Percentiles rank a stretch among this genome's conserved stretches.
Conservation (phyloP, 2,113 vertebrate genomes). For the Paratilapia polleni region DNA sequence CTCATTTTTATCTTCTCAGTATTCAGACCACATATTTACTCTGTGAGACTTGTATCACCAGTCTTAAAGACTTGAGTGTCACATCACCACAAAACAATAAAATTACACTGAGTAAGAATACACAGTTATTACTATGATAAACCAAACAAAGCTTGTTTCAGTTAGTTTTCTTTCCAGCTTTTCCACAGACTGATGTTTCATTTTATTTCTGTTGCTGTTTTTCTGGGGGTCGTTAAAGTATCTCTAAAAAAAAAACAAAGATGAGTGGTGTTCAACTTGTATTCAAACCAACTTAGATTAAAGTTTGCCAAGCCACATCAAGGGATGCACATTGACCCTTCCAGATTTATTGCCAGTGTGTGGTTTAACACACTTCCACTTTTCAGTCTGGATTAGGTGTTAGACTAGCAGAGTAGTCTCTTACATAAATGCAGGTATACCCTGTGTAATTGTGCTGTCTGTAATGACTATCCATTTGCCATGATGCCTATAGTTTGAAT, state of each 20-base stretch:
- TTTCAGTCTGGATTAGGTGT: background rate
- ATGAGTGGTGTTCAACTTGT: background rate
- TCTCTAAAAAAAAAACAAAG: background rate
- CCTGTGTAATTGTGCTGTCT: background rate
- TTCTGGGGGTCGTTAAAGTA: background rate
- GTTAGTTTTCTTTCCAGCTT: background rate
- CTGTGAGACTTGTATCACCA: background rate
- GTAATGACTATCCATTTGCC: background rate
- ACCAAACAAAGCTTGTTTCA: background rate
- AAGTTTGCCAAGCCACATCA: background rate
- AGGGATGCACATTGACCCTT: background rate
- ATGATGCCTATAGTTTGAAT: background rate
- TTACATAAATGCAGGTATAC: constrained; percentile 7
- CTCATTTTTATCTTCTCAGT: background rate
- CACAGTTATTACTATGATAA: background rate
- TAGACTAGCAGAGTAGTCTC: background rate
- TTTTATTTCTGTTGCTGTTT: background rate
- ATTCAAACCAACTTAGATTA: background rate
- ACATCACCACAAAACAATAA: background rate
- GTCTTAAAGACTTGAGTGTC: background rate
- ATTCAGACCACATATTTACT: background rate
- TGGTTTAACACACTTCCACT: background rate
- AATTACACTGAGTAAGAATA: background rate
- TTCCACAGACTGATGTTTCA: background rate
- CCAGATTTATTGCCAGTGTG: background rate